phyloP scores from a whole-genome alignment of 2,797 vertebrate genomes.

The Ctenosaura bakeri region DNA sequence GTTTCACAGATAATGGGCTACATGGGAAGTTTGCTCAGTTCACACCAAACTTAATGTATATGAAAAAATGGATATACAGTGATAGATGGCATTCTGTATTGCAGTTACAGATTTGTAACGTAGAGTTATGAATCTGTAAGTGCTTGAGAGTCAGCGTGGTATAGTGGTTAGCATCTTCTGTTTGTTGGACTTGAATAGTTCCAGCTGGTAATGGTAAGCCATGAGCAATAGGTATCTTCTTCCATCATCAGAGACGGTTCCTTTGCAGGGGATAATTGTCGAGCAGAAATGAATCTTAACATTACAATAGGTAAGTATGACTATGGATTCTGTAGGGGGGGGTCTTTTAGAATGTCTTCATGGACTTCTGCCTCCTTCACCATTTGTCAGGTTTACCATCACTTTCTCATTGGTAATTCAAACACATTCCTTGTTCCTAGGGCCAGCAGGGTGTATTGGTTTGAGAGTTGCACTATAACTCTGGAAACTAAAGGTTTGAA shows the following conservation, averaged over 20 bases:
- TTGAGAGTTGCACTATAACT: no score
- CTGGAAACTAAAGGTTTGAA: no score
- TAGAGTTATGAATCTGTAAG: no score
- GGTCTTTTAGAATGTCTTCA: neutral
- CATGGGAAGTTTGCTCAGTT: neutral
- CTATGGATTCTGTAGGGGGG: neutral
- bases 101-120: no score
- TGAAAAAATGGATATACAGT: no score
- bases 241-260: neutral
- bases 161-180: neutral
- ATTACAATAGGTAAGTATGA: neutral
- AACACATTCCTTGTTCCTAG: no score
- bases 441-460: no score
- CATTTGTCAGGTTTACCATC: no score
- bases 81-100: no score
- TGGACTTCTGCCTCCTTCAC: no score
- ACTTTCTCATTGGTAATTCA: no score
- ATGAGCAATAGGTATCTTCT: neutral
- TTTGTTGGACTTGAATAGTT: slow-evolving; percentile 1
- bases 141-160: no score
- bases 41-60: neutral
- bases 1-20: neutral
- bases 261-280: neutral
- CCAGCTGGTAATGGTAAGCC: neutral
- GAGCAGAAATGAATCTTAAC: neutral